Evolutionary conservation across 2,113 vertebrate species (phyloP), one percentile per base, ranked within the genome.

Genomic region (Emydura subglobosa): DNA sequence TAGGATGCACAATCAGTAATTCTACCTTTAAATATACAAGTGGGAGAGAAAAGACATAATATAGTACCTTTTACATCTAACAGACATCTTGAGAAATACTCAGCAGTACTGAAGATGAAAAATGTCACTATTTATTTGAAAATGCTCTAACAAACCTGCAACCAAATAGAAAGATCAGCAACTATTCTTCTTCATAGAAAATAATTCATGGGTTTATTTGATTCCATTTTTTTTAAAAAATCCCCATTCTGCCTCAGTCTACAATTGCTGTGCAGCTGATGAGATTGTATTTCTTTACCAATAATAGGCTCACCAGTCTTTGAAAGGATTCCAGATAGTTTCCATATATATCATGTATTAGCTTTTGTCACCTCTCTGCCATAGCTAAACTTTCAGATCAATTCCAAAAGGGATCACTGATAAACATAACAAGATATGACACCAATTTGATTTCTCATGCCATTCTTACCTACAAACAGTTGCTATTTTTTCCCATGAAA

Each of bases 321-420:
- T 85, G 86, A 96, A 90, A n/a, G 13, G 57, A 65, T 91, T 29
- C 51, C 79, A 90, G 85, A 91, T 90, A 84, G 10, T 25, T 88
- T 86, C 76, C 83, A 88, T 65, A 95, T 90, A 95, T 84, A 88
- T 16, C 34, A 3, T 53, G 57, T 49, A 87, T 74, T 44, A 78
- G 89, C 44, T 34, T 94, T 95, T 91, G 90, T 95, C 90, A 94
- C 91, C 89, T 92, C 81, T 89, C 86, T 93, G 83, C 72, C 92
- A 85, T 81, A 92, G 91, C 79, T 93, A 88, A 95, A 91, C 61
- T 95, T 94, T 94, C 91, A 95, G 79, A 95, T 91, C 4, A 13
- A 97, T 95, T 97, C 89, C 88, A 94, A 94, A 91, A 57, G 42
- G 61, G 92, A 83, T 39, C 27, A 68, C 42, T 47, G 91, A 96